Evolutionary conservation across 2,888 invertebrate genomes (phyloP), one percentile per base, ranked within the genome.

Genomic region (Torymus tubicola): DNA sequence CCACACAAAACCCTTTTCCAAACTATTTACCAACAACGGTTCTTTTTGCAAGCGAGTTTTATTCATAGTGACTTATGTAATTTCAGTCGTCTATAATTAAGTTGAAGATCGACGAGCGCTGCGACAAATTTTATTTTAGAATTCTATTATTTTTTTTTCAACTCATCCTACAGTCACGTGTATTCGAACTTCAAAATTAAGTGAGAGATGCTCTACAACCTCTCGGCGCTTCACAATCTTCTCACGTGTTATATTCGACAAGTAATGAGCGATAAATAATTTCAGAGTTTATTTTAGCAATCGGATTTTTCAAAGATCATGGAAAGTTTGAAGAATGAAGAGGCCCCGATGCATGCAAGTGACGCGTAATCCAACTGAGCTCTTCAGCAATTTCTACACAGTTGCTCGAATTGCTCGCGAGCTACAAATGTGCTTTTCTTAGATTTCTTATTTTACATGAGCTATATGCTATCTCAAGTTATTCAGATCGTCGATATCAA

Each of bases 41-140:
- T 24, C 16, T 57, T 31, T 65, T 57, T 18, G n/a, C 75, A 1
- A 52, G 14, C 11, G 50, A 57, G n/a, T 31, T 21, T 64, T 70
- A 77, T 70, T 76, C 55, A 69, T 76, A 76, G 63, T n/a, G 18
- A 2, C 55, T 63, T 42, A 63, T 63, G 50, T 61, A 76, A 76
- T 69, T 61, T 76, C 63, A 63, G 76, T 5, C 16, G n/a, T 13
- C 76, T 69, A 64, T 64, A 70, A 77, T 70, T 70, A 70, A 61
- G n/a, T 16, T 13, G 14, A 14, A 53, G 52, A 61, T 21, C 53
- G 61, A 14, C 74, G 67, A 76, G 61, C 68, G 18, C 52, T 14
- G 24, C 55, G 68, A 69, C 10, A 42, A 61, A 69, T 77, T 77
- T 77, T 77, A 70, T 77, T 77, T 76, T 76, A 60, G 75, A 61